Base-by-base conservation (phyloP, 2,113 vertebrate species). In the Brachyistius frenatus region DNA sequence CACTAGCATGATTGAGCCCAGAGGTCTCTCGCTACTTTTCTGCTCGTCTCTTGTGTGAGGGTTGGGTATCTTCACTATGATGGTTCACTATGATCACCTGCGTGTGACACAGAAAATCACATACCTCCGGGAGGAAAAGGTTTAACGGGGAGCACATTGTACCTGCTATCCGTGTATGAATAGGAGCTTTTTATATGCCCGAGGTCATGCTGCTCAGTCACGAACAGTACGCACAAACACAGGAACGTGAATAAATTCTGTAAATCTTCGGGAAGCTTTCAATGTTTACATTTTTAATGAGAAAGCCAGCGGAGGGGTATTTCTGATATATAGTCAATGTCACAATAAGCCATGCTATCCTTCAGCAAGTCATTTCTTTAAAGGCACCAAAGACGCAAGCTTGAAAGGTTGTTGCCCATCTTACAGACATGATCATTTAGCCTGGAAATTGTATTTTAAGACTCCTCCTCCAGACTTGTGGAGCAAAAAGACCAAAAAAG, bases 11-110 rank as follows among this genome's bases (percentile, higher is more conserved):
- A 84, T 80, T 84, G 70, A 79, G 76, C 80, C 78, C 82, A 69
- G 69, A 77, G 73, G 86, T 68, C 53, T 36, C 14, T 70, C 53
- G 39, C 57, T 65, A 5, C 66, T 86, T 85, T 68, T 56, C 72
- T 81, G 78, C 78, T 85, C 76, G 76, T 86, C 88, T 86, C 72
- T 78, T 49, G 15, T 62, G 79, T 83, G 81, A 85, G 68, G 79
- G 76, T 74, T 60, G 32, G 58, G 30, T 82, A 66, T 78, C 58
- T 57, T 78, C 3, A 10, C 9, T 31, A 81, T 63, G 66, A 8
- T 30, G 55, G 55, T 73, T 62, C 49, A 69, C 64, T 72, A 37
- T 53, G 73, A 84, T 83, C 56, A 84, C 76, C 60, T 67, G 57
- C 15, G 74, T 67, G 78, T 62, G 67, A 75, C 76, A 65, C 54